These are phyloP conservation scores for Seriola quinqueradiata DNA, from an alignment of 2,113 vertebrate species.

Conservation along the genomic window DNA sequence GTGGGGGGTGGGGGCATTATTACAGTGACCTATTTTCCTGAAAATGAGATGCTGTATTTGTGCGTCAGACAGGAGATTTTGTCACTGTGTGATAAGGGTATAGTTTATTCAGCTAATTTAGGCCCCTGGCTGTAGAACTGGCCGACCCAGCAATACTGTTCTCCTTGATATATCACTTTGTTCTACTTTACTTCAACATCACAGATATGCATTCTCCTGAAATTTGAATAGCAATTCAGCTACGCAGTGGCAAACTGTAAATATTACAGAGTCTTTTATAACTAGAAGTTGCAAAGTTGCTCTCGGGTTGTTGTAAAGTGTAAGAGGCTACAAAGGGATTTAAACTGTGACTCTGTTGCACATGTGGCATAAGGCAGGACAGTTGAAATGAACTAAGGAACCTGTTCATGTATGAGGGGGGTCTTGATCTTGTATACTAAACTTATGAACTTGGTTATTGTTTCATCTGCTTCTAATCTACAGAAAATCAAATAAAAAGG, in stretches of 20 bases:
- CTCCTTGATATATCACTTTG: constrained; percentile 74
- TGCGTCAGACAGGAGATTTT: constrained; percentile 61
- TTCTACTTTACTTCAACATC: constrained; percentile 68
- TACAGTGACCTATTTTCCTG: constrained; percentile 64
- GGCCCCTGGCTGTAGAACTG: constrained; percentile 64
- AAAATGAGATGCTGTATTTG: constrained; percentile 51
- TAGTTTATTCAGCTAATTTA: constrained; percentile 76
- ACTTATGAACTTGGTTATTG: no score
- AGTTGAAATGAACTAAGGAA: no score
- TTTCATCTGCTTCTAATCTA: no score
- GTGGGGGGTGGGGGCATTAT: constrained; percentile 32
- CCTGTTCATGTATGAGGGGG: no score
- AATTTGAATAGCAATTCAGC: constrained; percentile 43
- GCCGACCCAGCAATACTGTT: constrained; percentile 62
- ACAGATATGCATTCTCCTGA: constrained; percentile 61
- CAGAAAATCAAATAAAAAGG: no score
- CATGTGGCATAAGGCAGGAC: not conserved
- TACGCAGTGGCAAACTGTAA: constrained; percentile 2
- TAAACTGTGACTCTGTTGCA: constrained; percentile 6
- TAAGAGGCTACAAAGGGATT: not conserved
- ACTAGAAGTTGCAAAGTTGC: not conserved
- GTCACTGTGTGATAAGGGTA: constrained; percentile 57
- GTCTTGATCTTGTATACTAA: no score
- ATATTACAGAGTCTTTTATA: not conserved
- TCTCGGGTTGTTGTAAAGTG: not conserved